Percentiles rank a stretch among this genome's conserved stretches.
phyloP scores from a whole-genome alignment of 2,113 vertebrate species.

The Turdus rufiventris region DNA sequence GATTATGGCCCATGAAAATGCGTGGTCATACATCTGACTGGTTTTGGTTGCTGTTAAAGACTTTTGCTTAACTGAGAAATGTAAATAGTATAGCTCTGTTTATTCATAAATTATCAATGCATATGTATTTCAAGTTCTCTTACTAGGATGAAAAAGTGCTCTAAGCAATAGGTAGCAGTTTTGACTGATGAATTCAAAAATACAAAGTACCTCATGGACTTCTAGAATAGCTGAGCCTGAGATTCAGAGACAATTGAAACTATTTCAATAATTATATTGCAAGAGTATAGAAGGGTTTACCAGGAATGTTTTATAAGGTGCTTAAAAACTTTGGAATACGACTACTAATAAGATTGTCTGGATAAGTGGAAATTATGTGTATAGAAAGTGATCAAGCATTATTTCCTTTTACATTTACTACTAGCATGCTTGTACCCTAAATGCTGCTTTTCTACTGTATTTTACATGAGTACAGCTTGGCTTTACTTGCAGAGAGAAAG shows the following conservation, averaged over 20 bases:
- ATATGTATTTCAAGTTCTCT: background rate
- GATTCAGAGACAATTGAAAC: background rate
- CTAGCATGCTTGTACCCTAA: background rate
- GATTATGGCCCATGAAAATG: background rate
- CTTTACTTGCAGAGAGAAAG: background rate
- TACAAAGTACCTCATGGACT: background rate
- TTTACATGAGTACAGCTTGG: background rate
- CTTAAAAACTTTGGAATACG: background rate
- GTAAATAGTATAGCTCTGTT: background rate
- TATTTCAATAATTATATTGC: background rate
- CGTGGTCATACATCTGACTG: background rate
- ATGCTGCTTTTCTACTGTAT: background rate
- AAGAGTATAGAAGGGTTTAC: background rate
- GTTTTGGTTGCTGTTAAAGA: background rate
- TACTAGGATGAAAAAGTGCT: background rate
- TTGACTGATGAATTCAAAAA: background rate
- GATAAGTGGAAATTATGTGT: background rate
- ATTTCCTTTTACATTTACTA: background rate
- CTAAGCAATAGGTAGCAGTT: background rate
- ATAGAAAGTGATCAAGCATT: background rate
- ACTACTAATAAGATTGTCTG: background rate
- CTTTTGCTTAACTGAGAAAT: conserved; percentile 1
- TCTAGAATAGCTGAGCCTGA: background rate
- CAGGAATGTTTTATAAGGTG: background rate
- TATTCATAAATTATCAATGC: conserved; percentile 41